Evolutionary conservation across 2,888 invertebrate species (phyloP), one percentile per base, ranked within the genome.

Genomic region (Onchidella celtica): DNA sequence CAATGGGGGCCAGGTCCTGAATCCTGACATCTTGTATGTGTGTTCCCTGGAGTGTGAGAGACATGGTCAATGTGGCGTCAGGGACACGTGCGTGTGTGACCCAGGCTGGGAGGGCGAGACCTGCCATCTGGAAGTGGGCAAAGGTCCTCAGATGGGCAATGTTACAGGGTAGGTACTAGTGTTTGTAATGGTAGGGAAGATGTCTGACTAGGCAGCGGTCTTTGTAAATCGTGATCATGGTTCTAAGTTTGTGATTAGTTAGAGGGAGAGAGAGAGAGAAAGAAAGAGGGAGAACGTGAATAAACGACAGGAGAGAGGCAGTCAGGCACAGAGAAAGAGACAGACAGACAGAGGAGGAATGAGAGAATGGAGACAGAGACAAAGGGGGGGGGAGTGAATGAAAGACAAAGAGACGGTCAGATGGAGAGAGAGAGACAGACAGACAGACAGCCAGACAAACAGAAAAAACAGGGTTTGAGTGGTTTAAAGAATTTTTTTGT

Each of bases 71-170:
- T 82, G 82, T 61, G 61, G 6, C 2, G 34, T 34, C 24, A 66
- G 40, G 4, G 82, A 78, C 4, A 24, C 24, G 29, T 82, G 82
- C 36, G n/a, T 66, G 32, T 82, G 82, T 59, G 32, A 78, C 17
- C 9, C 36, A 21, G 83, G 79, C 4, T 75, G 76, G 36, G 70
- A 70, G 40, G 80, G 83, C 59, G 80, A 80, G 55, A 80, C 65
- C 69, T 79, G 83, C 24, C 75, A 72, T 6, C 55, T 79, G 29
- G 47, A 68, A 29, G 79, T 9, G 2, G 77, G 73, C 24, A 57
- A 77, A 38, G 79, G 80, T 38, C 83, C n/a, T n/a, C n/a, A n/a
- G n/a, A n/a, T n/a, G n/a, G n/a, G n/a, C n/a, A n/a, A n/a, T n/a
- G n/a, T n/a, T 14, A n/a, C 68, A 57, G 47, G 74, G 82, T 82